Base-by-base conservation (phyloP, 2,797 vertebrate species). In the Anomalospiza imberbis region DNA sequence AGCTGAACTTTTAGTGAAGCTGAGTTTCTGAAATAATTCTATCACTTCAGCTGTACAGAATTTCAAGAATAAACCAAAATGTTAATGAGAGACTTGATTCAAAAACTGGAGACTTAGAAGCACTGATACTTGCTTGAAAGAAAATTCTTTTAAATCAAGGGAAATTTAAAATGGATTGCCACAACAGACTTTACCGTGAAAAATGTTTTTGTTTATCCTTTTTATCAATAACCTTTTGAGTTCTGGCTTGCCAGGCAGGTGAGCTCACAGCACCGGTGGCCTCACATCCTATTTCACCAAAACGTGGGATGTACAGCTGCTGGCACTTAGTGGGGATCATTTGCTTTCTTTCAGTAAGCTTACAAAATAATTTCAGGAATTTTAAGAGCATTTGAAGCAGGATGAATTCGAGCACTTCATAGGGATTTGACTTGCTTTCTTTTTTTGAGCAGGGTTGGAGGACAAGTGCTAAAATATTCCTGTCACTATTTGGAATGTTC, bases 21-120 rank as follows among this genome's bases (percentile, higher is more conserved):
- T 77, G 79, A 88, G 38, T 44, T 88, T 83, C 65, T 88, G 72
- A 83, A 89, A 83, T 91, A 85, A 91, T 93, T 83, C 68, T 17
- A 5, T 86, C 34, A 57, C 65, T 95, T 88, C 55, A 71, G 48
- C 68, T 77, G 20, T 31, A 55, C 8, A 32, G 57, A 91, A 63
- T 83, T 85, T 55, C 22, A 67, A 77, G 72, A 89, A 80, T 63
- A 88, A 83, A 80, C 60, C 34, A 25, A 91, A 89, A 85, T 74
- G 38, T 79, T 93, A 76, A 67, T 67, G 44, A 89, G 38, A 55
- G 32, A 26, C 44, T 88, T 40, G 31, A 53, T 75, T 77, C 48
- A 67, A 88, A 87, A 89, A 13, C 42, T 63, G 48, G 29, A 53
- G 89, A 57, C 32, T 48, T 55, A 38, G n/a, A 63, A 60, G 7